Evolutionary conservation across 2,797 vertebrate genomes (phyloP).

Genomic region (Sylvia borin): DNA sequence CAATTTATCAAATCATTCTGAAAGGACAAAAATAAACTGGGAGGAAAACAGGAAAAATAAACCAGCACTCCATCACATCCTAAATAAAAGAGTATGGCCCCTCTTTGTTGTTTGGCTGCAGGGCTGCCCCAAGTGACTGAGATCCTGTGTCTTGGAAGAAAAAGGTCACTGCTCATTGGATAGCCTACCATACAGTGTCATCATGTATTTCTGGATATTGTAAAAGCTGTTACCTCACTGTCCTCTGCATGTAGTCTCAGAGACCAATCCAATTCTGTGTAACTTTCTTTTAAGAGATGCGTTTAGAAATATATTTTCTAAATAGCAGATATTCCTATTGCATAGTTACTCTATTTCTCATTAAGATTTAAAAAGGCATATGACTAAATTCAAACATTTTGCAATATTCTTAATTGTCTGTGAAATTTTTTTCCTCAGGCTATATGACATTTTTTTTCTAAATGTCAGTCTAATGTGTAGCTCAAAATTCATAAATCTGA

Average conservation of each 20-base stretch:
- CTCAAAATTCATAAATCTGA: background rate
- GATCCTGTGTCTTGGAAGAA: background rate
- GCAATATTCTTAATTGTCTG: background rate
- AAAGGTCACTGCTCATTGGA: background rate
- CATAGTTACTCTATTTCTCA: background rate
- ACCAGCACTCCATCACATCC: background rate
- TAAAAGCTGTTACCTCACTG: background rate
- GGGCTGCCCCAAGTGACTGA: background rate
- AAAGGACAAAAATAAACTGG: background rate
- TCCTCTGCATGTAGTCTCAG: background rate
- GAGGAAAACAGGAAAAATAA: rapidly evolving
- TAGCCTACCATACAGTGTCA: background rate
- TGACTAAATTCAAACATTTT: background rate
- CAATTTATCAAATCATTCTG: background rate
- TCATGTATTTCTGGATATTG: background rate
- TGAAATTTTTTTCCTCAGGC: background rate
- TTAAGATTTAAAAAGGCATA: background rate
- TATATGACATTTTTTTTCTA: background rate
- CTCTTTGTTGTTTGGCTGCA: background rate
- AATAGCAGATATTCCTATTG: background rate
- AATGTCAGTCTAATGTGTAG: background rate
- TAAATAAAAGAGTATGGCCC: background rate
- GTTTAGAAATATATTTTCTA: background rate
- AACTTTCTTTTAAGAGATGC: background rate
- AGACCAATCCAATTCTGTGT: background rate